Evolutionary conservation across 2,888 invertebrate genomes (phyloP), one percentile per base, ranked within the genome.

Genomic region (Cancer borealis): DNA sequence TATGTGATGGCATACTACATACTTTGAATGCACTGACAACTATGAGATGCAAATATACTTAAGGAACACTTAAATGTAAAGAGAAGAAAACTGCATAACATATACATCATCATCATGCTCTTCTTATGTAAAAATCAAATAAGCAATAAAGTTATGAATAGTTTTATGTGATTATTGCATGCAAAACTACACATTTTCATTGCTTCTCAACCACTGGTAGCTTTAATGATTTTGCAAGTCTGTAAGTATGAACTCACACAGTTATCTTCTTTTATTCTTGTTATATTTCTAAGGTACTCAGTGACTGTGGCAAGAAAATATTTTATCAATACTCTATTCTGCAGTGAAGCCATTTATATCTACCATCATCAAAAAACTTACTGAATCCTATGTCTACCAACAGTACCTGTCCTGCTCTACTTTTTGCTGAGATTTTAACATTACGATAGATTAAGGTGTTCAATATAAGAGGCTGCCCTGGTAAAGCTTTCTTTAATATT

Each of bases 401-500:
- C 84, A 84, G 14, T 39, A 84, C 84, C 84, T 84, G 84, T 30
- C 84, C 39, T 84, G 84, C 84, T 84, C 4, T 14, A n/a, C 12
- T 84, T 30, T n/a, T 84, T 39, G 39, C 39, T 39, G 14, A 84
- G 73, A 73, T n/a, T 73, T 73, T 73, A 84, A 39, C 39, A 30
- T 2, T 39, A 39, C 39, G 39, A 39, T 84, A 30, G 12, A 84
- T 84, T 12, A 84, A 84, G 84, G 84, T 84, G 30, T 84, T 84
- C 84, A 84, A 84, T 84, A 84, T 84, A 84, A 84, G 84, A 84
- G 84, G 84, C 84, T 39, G 39, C 84, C 84, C 30, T 30, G 84
- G 84, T 84, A 84, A 73, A 73, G 84, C 84, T 84, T 84, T 84
- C 84, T 84, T 84, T 84, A 84, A 84, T 84, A 39, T 84, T 14